phyloP scores from a whole-genome alignment of 2,888 invertebrate genomes.

The Eustalomyia histrio region DNA sequence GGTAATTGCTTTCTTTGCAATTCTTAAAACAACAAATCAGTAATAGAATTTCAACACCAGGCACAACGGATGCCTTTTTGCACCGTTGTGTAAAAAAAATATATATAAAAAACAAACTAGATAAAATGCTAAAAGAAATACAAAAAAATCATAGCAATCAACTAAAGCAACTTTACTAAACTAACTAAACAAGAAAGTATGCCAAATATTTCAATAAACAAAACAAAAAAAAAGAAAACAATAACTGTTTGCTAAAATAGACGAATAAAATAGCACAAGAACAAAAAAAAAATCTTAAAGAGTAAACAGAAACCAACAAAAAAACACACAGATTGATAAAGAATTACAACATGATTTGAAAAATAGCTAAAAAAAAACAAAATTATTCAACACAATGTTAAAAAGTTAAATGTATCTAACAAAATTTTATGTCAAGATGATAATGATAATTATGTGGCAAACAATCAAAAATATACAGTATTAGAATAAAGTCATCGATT shows the following conservation, averaged over 20 bases:
- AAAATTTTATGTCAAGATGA: slow-evolving; percentile 1
- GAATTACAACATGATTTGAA: not conserved
- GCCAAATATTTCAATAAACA: not conserved
- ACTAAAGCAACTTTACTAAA: not conserved
- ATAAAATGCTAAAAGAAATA: not conserved
- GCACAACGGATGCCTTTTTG: not conserved
- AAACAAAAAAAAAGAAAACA: not conserved
- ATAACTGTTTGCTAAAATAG: slow-evolving; percentile 1
- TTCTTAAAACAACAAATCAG: not conserved
- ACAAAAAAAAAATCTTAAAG: not conserved
- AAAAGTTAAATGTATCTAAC: not conserved
- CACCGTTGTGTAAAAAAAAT: not conserved
- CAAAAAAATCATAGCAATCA: slow-evolving; percentile 1
- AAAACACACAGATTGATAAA: not conserved
- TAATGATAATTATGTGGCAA: not conserved
- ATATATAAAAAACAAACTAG: not conserved
- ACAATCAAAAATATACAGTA: not conserved
- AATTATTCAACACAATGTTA: not conserved
- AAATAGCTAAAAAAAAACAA: not conserved
- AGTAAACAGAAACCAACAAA: not conserved
- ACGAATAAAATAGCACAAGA: not conserved
- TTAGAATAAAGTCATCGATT: slow-evolving; percentile 12
- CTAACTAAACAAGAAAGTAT: not conserved
- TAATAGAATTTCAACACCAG: not conserved
- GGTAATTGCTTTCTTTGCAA: not conserved